phyloP scores from a whole-genome alignment of 2,113 vertebrate species.

The Nothobranchius kuhntae region DNA sequence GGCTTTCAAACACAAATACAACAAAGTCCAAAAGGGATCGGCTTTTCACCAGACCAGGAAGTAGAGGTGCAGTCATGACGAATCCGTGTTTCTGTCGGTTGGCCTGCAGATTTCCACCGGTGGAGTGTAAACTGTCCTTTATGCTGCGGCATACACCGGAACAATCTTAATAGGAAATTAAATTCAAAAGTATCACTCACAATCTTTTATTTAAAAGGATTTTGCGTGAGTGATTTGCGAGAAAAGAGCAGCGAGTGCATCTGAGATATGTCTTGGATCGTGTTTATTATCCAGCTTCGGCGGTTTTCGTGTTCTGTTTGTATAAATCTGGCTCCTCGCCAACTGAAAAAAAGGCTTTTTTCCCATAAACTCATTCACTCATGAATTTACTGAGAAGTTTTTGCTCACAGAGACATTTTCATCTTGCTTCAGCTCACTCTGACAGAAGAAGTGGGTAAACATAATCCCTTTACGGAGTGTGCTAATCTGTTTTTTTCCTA shows the following conservation, averaged over 20 bases:
- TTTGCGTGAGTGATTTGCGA: not conserved
- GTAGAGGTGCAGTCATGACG: no score
- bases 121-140: no score
- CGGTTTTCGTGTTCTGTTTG: constrained; percentile 42
- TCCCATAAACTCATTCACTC: constrained; percentile 54
- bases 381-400: constrained; percentile 51
- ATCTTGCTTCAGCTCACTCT: constrained; percentile 39
- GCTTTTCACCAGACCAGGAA: constrained; percentile 7
- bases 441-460: constrained; percentile 48
- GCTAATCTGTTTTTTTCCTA: constrained; percentile 67
- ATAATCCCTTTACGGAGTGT: constrained; percentile 66
- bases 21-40: constrained; percentile 19
- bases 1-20: constrained; percentile 41
- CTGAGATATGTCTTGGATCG: constrained; percentile 2
- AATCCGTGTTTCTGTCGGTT: no score
- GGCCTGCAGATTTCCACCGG: no score
- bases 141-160: not conserved
- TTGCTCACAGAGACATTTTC: constrained; percentile 54
- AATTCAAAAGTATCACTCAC: not conserved
- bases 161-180: not conserved
- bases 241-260: constrained; percentile 6
- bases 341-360: constrained; percentile 55
- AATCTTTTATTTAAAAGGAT: not conserved
- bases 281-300: constrained; percentile 31
- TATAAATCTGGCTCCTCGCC: constrained; percentile 33